Evolutionary conservation across 1,140 invertebrate species (phyloP).

Genomic region (Pseudomyrmex concolor): DNA sequence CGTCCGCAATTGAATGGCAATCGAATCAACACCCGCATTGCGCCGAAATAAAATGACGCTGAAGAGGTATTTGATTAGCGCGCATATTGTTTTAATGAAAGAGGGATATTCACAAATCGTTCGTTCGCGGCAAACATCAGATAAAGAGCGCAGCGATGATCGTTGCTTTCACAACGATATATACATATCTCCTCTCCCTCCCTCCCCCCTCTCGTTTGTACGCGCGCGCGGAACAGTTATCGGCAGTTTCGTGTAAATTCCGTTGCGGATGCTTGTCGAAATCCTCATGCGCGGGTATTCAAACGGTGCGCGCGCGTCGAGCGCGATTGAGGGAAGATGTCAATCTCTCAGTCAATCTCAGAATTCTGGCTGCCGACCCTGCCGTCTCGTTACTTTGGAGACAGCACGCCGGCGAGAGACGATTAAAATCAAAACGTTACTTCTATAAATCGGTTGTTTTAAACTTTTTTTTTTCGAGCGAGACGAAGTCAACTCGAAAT

Average conservation of each 20-base stretch:
- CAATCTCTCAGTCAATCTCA: background rate
- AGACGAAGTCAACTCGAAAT: too few relatives aligned
- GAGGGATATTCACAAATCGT: slow-evolving; percentile 64
- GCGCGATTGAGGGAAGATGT: background rate
- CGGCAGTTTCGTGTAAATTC: slow-evolving; percentile 53
- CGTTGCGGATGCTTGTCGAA: slow-evolving; percentile 48
- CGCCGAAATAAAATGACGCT: slow-evolving; percentile 55
- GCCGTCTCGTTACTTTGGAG: background rate
- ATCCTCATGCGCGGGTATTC: slow-evolving; percentile 40
- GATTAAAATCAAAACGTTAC: background rate
- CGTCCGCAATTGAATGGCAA: slow-evolving; percentile 31
- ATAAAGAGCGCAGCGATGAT: slow-evolving; percentile 53
- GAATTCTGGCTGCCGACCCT: background rate
- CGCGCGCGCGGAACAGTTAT: slow-evolving; percentile 39
- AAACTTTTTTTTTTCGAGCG: background rate
- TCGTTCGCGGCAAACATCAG: slow-evolving; percentile 59
- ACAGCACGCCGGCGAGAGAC: background rate
- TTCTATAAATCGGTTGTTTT: background rate
- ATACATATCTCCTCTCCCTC: too few relatives aligned
- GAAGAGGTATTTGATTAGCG: slow-evolving; percentile 67
- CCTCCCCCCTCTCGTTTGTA: slow-evolving; percentile 9
- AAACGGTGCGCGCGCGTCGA: slow-evolving; percentile 1
- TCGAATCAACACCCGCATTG: slow-evolving; percentile 49
- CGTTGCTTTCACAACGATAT: slow-evolving; percentile 53
- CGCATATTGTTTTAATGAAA: slow-evolving; percentile 68